Evolutionary conservation across 2,888 invertebrate species (phyloP).

Genomic region (Andrena praecox): DNA sequence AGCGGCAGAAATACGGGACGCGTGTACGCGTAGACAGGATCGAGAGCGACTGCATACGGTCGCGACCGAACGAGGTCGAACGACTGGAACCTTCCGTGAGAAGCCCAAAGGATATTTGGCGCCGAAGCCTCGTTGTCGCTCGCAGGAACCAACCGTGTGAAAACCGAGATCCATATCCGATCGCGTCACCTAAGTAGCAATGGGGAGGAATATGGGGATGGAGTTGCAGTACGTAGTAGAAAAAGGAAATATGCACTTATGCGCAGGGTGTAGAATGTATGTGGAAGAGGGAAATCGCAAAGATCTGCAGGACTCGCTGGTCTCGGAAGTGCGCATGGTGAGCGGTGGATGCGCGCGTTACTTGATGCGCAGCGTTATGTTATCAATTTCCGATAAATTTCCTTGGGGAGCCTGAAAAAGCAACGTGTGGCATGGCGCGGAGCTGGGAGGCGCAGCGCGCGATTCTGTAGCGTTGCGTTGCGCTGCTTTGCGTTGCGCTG

Average conservation of each 20-base stretch:
- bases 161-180: not conserved
- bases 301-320: not conserved
- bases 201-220: too few relatives aligned
- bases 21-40: conserved; percentile 35
- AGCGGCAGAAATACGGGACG: conserved; percentile 27
- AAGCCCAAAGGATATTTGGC: conserved; percentile 33
- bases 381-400: conserved; percentile 45
- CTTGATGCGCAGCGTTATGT: not conserved
- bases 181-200: too few relatives aligned
- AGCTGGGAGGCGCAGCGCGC: not conserved
- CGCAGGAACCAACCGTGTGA: not conserved
- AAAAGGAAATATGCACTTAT: not conserved
- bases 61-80: conserved; percentile 69
- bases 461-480: not conserved
- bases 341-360: not conserved
- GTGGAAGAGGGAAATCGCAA: not conserved
- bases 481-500: not conserved
- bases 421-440: conserved; percentile 10
- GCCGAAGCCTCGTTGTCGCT: conserved; percentile 1
- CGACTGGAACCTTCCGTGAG: conserved; percentile 71
- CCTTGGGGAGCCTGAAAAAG: conserved; percentile 24
- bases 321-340: not conserved
- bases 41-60: conserved; percentile 51
- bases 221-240: too few relatives aligned
- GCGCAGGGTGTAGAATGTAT: too few relatives aligned